Conservation (phyloP, 2,888 invertebrate species). For the Dromius quadrimaculatus region DNA sequence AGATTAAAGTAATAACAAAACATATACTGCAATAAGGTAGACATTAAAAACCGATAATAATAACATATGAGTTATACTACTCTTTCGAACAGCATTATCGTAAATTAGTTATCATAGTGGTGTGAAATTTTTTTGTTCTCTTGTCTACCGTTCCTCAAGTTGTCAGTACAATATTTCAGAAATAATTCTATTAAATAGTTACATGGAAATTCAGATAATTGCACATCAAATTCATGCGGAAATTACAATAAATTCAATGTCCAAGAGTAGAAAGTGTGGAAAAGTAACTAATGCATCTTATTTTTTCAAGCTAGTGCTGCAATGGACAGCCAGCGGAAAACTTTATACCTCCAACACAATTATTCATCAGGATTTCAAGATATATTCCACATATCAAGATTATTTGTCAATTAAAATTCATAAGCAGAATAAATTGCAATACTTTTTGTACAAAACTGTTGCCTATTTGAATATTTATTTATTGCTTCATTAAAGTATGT, state of each 20-base stretch:
- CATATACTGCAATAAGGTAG: conserved; percentile 4
- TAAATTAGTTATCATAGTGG: conserved; percentile 11
- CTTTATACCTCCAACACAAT: no score
- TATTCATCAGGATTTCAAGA: no score
- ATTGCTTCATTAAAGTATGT: no score
- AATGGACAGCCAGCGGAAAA: no score
- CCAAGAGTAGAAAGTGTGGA: conserved; percentile 33
- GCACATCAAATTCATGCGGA: conserved; percentile 41
- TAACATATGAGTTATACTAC: conserved; percentile 4
- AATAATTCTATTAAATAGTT: conserved; percentile 32
- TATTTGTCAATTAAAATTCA: no score
- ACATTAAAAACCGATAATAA: conserved; percentile 20
- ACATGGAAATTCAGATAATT: conserved; percentile 45
- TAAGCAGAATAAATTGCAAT: no score
- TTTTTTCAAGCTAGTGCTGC: neutral
- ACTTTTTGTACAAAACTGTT: no score
- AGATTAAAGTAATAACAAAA: conserved; percentile 17
- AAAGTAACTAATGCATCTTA: conserved; percentile 25
- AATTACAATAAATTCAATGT: conserved; percentile 44
- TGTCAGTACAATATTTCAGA: conserved; percentile 10
- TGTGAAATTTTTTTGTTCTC: no score
- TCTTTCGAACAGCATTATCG: neutral
- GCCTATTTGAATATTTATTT: no score
- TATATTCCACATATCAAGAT: no score
- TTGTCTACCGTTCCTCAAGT: no score